Evolutionary conservation across 2,113 vertebrate genomes (phyloP), one percentile per base, ranked within the genome.

Genomic region (Lepisosteus osseus): DNA sequence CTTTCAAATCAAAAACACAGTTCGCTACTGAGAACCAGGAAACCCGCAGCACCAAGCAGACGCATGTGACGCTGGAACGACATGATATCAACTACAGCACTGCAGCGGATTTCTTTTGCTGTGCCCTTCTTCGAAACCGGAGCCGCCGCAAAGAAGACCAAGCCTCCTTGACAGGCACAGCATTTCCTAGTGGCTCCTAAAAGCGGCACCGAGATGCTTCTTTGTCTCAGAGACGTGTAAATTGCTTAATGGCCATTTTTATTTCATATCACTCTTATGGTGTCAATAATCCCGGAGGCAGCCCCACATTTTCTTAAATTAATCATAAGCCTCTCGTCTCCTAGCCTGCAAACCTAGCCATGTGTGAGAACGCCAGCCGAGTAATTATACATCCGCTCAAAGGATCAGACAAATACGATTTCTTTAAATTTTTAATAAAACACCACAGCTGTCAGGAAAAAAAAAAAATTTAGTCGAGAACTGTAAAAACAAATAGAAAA

Each of bases 351-450:
- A 85, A 68, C 77, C 84, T 83, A 86, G 80, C 78, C 82, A 83
- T 81, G 77, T 84, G 84, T 82, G 83, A 90, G 85, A 84, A 70
- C 76, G 79, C 81, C 84, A 87, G 86, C 78, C 81, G 81, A 86
- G 75, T 86, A 86, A 85, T 88, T 91, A 86, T 76, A 83, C 83
- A 89, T 86, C 80, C 82, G 72, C 83, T 86, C 80, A 87, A 86
- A 86, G 80, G 79, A 87, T 82, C 84, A 78, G 83, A 85, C 84
- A 86, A 80, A 86, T 77, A 90, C 88, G 72, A 84, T 87, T 85
- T 85, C 84, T 85, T 82, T 91, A 84, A 86, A 87, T 90, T 87
- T 91, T 90, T 89, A 86, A 91, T 90, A 88, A 84, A 82, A 87
- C 79, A 81, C 78, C 84, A 86, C 84, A 88, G 85, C 86, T 91